Evolutionary conservation across 2,113 vertebrate species (phyloP).

Genomic region (Phalacrocorax brasilianus): DNA sequence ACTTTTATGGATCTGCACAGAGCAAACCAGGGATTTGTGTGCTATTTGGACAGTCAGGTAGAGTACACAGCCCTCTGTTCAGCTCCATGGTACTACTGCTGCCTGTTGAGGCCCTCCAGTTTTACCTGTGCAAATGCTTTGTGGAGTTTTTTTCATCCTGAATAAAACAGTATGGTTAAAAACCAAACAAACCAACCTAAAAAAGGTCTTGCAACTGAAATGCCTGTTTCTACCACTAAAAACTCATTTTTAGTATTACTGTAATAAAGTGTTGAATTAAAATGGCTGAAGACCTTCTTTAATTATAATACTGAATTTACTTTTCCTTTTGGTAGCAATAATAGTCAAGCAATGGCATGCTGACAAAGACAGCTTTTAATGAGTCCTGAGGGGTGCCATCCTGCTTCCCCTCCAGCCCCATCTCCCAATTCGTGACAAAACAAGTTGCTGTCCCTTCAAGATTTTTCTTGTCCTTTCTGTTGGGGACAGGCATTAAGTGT

Average conservation of each 20-base stretch:
- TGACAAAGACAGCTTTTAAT: background rate
- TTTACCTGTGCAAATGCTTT: background rate
- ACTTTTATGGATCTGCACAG: background rate
- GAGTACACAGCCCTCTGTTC: background rate
- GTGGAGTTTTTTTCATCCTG: background rate
- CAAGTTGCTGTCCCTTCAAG: constrained; percentile 31
- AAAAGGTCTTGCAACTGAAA: background rate
- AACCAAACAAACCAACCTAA: background rate
- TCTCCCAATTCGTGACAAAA: background rate
- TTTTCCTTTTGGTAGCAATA: background rate
- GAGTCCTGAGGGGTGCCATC: background rate
- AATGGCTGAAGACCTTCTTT: background rate
- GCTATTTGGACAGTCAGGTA: background rate
- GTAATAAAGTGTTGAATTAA: background rate
- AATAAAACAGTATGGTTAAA: background rate
- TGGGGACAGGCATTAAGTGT: constrained; percentile 49
- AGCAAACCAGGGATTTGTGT: background rate
- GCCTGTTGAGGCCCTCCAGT: background rate
- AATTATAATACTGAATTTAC: background rate
- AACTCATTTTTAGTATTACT: background rate
- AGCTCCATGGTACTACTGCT: background rate
- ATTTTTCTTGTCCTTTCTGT: constrained; percentile 30
- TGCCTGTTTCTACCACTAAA: background rate
- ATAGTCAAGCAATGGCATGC: background rate
- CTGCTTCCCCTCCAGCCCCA: background rate